Percentiles rank a stretch among this genome's conserved stretches.
These are phyloP conservation scores for Lagopus muta DNA, from an alignment of 2,113 vertebrate species.

Conservation along the genomic window DNA sequence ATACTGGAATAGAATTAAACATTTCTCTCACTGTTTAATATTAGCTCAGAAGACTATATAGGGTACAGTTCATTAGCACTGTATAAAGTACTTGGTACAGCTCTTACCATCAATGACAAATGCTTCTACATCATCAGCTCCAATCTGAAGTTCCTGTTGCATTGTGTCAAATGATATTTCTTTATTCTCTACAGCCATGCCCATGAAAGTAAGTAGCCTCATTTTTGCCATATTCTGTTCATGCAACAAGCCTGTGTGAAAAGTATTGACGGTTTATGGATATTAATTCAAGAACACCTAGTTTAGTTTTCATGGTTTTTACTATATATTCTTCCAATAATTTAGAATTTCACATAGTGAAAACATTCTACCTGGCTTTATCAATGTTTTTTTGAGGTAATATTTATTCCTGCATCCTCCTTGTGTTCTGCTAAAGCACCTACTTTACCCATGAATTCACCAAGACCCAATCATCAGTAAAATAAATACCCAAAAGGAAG, in stretches of 20 bases:
- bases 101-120: constrained; percentile 96
- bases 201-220: constrained; percentile 98
- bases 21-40: not conserved
- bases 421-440: not conserved
- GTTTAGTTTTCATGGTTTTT: not conserved
- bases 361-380: not conserved
- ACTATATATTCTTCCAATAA: not conserved
- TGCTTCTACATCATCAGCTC: constrained; percentile 94
- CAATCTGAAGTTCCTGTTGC: constrained; percentile 96
- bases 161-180: constrained; percentile 97
- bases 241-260: constrained; percentile 86
- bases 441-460: not conserved
- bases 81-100: not conserved
- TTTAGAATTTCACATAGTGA: not conserved
- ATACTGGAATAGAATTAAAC: not conserved
- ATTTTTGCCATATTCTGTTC: constrained; percentile 98
- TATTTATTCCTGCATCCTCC: not conserved
- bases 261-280: not conserved
- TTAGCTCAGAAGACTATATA: not conserved
- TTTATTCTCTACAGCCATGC: constrained; percentile 97
- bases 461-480: not conserved
- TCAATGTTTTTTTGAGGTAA: not conserved
- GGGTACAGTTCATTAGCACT: not conserved
- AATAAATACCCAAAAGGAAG: not conserved
- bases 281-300: not conserved